phyloP scores from a whole-genome alignment of 2,888 invertebrate species.

The Drosophila lutescens region DNA sequence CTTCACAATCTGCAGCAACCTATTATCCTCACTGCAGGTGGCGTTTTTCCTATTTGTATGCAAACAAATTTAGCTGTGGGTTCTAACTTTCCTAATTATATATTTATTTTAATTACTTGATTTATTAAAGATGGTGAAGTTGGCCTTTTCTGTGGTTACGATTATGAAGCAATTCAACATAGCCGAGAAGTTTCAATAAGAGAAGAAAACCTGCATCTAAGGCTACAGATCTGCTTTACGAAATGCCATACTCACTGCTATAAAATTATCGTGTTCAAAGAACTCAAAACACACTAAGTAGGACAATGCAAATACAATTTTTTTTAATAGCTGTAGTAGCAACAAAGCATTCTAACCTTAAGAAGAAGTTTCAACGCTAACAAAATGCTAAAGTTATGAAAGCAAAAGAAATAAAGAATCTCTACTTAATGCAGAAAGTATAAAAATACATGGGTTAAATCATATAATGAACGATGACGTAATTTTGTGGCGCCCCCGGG shows the following conservation, averaged over 20 bases:
- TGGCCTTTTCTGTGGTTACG: conserved; percentile 66
- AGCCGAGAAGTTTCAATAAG: conserved; percentile 52
- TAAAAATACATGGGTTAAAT: too few species aligned
- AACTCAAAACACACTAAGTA: neutral
- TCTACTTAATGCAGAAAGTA: too few species aligned
- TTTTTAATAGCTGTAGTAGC: too few species aligned
- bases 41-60: conserved; percentile 57
- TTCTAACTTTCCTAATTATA: neutral
- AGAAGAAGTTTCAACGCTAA: too few species aligned
- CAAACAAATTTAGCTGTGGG: conserved; percentile 60
- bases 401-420: too few species aligned
- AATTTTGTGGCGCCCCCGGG: neutral
- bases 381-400: too few species aligned
- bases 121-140: conserved; percentile 53
- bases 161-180: conserved; percentile 60
- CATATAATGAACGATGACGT: too few species aligned
- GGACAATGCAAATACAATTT: neutral
- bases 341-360: too few species aligned
- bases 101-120: too few species aligned
- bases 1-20: conserved; percentile 63
- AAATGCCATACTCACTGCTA: neutral
- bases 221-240: neutral
- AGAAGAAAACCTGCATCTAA: neutral
- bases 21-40: conserved; percentile 58
- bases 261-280: neutral